Evolutionary conservation across 2,888 invertebrate genomes (phyloP), one percentile per base, ranked within the genome.

Genomic region (Lasioglossum oenotherae): DNA sequence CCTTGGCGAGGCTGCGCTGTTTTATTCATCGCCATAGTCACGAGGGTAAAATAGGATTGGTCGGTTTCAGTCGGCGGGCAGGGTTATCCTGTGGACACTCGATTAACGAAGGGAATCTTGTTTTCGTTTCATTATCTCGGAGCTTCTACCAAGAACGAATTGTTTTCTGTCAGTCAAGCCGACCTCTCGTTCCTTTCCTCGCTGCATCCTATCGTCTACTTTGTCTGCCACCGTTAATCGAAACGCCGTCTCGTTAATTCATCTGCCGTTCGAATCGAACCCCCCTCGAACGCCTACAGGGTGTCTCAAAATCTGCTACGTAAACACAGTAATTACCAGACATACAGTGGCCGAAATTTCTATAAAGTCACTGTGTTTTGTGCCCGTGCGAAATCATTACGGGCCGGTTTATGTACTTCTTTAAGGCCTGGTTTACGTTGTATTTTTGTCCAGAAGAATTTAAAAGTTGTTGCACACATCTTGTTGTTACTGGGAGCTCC

Each of bases 1-100:
- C 87, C 79, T 87, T 83, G 85, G 86, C 87, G 85, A 31, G 87
- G 85, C 86, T 80, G 85, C 88, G 82, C 77, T 92, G 92, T 91
- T 92, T 92, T 92, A 92, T 92, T 92, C 92, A 91, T 91, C 82
- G 81, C 41, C 74, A 80, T 81, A 87, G 91, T 89, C 83, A 77
- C 86, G 74, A 72, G 80, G 83, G 74, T 86, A 71, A 85, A 72
- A 85, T 85, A 87, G 84, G 85, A 75, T 85, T 88, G 89, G 81
- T 79, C 81, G 85, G 86, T 84, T 88, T 88, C 86, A 80, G 81
- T 81, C 73, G 53, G 23, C 74, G 80, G 53, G 38, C 57, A 73
- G 44, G 31, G 74, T 84, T 81, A 83, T 84, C 73, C 79, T 67
- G 64, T 73, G 85, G 86, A 76, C 80, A 71, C 82, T 88, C 87